These are phyloP conservation scores for Pelodiscus sinensis DNA, from an alignment of 2,113 vertebrate genomes.

Conservation along the genomic window DNA sequence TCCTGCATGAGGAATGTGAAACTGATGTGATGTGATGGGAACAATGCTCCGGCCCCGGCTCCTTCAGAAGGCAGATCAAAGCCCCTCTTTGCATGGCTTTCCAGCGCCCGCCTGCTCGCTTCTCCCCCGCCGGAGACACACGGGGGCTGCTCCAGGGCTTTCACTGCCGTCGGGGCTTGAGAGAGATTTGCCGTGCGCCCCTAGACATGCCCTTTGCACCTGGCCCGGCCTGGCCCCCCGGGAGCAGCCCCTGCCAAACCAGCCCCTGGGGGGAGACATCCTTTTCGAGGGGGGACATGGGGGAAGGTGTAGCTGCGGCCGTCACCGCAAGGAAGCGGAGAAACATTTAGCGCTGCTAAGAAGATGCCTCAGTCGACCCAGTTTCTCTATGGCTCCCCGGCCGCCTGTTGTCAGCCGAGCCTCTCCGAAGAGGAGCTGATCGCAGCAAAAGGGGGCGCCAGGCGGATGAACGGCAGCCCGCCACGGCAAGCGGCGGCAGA, in stretches of 20 bases:
- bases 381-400: neutral
- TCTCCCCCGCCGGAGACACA: neutral
- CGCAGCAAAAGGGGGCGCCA: neutral
- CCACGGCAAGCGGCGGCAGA: neutral
- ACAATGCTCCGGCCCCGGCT: constrained; percentile 40
- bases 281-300: too few relatives aligned
- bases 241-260: neutral
- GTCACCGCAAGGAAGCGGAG: neutral
- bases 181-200: constrained; percentile 42
- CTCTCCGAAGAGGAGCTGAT: neutral
- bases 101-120: neutral
- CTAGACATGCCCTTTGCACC: neutral
- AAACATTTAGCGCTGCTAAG: neutral
- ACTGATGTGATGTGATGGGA: constrained; percentile 71
- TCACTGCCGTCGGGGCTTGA: constrained; percentile 45
- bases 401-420: too few relatives aligned
- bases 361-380: accelerated
- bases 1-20: constrained; percentile 73
- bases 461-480: neutral
- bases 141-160: constrained; percentile 51
- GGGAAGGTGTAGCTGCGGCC: accelerated
- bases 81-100: constrained; percentile 38
- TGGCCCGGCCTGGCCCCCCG: accelerated
- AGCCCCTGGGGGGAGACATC: neutral
- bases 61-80: constrained; percentile 66